Conservation (phyloP, 2,797 vertebrate genomes). For the Anableps anableps region DNA sequence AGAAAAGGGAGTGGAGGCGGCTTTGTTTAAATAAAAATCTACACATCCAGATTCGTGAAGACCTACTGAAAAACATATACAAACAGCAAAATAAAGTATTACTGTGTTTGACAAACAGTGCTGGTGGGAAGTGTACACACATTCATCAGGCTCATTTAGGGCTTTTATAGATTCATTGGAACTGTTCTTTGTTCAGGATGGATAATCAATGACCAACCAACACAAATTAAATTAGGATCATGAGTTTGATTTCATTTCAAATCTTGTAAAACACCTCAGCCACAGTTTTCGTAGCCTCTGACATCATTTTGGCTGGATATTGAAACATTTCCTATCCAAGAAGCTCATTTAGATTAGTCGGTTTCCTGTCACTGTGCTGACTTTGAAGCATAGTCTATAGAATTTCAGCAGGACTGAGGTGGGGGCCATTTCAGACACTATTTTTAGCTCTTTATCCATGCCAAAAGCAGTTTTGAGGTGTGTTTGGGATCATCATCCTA, state of each 20-base stretch:
- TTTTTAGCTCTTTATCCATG: neutral
- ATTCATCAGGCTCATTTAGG: neutral
- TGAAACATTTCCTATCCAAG: neutral
- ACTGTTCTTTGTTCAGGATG: neutral
- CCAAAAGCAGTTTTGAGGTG: neutral
- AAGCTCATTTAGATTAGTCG: neutral
- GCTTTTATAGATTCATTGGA: neutral
- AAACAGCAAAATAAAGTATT: slow-evolving; percentile 17
- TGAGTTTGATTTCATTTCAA: neutral
- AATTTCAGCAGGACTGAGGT: neutral
- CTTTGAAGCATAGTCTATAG: neutral
- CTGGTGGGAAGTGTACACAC: neutral
- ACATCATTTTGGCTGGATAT: neutral
- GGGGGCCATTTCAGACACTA: neutral
- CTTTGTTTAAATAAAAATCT: slow-evolving; percentile 29
- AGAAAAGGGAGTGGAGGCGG: neutral
- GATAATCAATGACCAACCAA: neutral
- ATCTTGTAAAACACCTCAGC: neutral
- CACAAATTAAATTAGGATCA: neutral
- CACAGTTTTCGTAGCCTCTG: neutral
- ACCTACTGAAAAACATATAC: slow-evolving; percentile 33
- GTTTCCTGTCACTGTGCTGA: neutral
- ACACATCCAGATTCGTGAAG: slow-evolving; percentile 27
- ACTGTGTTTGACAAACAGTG: neutral
- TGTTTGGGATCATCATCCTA: neutral